Conservation (phyloP, 2,113 vertebrate species). For the Tylochromis polylepis region DNA sequence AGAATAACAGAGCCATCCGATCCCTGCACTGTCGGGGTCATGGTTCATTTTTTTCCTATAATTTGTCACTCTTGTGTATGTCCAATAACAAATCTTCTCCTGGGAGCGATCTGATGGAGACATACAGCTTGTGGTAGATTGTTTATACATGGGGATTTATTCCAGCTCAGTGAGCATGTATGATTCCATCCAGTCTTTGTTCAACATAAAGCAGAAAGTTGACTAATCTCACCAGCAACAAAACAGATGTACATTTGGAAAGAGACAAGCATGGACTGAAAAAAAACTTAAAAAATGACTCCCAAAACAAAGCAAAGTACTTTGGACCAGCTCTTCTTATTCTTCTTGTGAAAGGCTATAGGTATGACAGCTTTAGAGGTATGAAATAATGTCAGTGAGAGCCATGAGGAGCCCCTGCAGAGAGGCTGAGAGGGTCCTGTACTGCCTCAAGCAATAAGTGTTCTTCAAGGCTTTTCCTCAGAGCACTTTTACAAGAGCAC, state of each 20-base stretch:
- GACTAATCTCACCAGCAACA: conserved; percentile 10
- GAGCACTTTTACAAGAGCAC: conserved; percentile 62
- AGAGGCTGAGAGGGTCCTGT: conserved; percentile 59
- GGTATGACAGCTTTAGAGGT: conserved; percentile 49
- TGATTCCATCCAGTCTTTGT: conserved; percentile 22
- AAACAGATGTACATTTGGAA: conserved; percentile 7
- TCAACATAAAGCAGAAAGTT: conserved; percentile 23
- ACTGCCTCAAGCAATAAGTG: conserved; percentile 53
- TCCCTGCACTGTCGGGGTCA: not conserved
- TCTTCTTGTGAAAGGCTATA: conserved; percentile 29
- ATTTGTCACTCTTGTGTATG: not conserved
- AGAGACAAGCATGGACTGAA: not conserved
- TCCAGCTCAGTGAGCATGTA: conserved; percentile 23
- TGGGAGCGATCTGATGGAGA: conserved; percentile 43
- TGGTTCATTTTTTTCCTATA: not conserved
- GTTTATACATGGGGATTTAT: conserved; percentile 47
- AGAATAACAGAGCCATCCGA: not conserved
- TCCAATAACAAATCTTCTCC: conserved; percentile 30
- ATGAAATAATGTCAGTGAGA: conserved; percentile 44
- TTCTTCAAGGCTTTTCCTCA: conserved; percentile 60
- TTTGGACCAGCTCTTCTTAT: conserved; percentile 7
- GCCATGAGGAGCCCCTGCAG: conserved; percentile 51
- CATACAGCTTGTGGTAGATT: conserved; percentile 27
- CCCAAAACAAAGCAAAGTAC: conserved; percentile 1
- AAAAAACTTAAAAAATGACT: not conserved